A percentile compares a stretch with the other conserved stretches of the same genome.
phyloP scores from a whole-genome alignment of 2,113 vertebrate species.

The Forbesichthys agassizii region DNA sequence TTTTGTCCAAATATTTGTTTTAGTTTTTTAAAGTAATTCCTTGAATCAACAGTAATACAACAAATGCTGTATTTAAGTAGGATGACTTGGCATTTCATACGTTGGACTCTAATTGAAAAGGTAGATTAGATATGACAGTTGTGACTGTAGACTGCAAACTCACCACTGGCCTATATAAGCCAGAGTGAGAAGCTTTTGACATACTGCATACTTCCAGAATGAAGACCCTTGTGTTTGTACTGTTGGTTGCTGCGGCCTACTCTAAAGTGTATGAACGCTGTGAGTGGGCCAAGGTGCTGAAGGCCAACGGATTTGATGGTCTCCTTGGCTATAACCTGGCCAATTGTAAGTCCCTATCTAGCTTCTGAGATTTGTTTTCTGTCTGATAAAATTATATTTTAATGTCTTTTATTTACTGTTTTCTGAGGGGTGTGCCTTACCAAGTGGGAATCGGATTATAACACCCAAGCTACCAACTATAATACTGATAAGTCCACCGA shows the following conservation, averaged over 20 bases:
- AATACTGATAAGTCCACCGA: slow-evolving; percentile 3
- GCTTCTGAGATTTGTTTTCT: neutral
- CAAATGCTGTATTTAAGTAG: too few species aligned
- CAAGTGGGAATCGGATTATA: slow-evolving; percentile 65
- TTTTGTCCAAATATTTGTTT: too few species aligned
- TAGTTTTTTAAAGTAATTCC: too few species aligned
- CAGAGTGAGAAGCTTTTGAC: neutral
- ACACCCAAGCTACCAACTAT: slow-evolving; percentile 56
- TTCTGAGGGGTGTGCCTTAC: slow-evolving; percentile 71
- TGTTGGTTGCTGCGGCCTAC: slow-evolving; percentile 30
- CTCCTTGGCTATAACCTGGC: slow-evolving; percentile 60
- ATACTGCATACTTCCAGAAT: slow-evolving; percentile 18
- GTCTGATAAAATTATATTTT: neutral
- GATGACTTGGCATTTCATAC: too few species aligned
- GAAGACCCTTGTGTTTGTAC: slow-evolving; percentile 43
- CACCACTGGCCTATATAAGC: too few species aligned
- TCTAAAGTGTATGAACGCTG: slow-evolving; percentile 57
- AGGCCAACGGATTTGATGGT: slow-evolving; percentile 56
- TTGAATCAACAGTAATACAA: too few species aligned
- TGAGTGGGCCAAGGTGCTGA: slow-evolving; percentile 62
- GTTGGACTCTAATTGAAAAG: too few species aligned
- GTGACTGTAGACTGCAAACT: too few species aligned
- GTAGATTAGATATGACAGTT: too few species aligned
- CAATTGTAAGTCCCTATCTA: slow-evolving; percentile 70
- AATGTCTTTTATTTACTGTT: neutral